These are phyloP conservation scores for Eciton burchellii DNA, from an alignment of 1,140 invertebrate genomes.

Conservation along the genomic window DNA sequence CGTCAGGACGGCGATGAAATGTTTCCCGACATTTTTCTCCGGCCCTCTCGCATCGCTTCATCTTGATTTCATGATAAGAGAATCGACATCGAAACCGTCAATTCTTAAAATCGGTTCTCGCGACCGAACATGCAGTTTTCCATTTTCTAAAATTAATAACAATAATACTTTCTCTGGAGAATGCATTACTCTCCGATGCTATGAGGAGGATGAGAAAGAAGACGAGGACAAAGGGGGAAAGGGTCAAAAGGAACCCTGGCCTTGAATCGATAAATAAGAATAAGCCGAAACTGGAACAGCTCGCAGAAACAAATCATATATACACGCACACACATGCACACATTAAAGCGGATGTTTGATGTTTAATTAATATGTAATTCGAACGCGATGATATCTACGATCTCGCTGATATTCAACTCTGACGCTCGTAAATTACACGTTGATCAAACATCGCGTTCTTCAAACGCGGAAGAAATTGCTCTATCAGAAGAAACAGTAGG, in stretches of 20 bases:
- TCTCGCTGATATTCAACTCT: too few relatives aligned
- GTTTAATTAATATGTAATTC: not conserved
- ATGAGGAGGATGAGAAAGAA: conserved; percentile 45
- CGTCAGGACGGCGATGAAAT: not conserved
- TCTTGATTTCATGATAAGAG: not conserved
- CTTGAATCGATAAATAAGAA: conserved; percentile 36
- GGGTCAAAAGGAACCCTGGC: conserved; percentile 74
- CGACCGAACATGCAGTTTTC: conserved; percentile 51
- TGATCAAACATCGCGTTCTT: conserved; percentile 16
- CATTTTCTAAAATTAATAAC: conserved; percentile 65
- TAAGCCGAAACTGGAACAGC: conserved; percentile 12
- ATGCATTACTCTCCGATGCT: conserved; percentile 65
- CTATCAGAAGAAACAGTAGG: not conserved
- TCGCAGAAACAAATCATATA: conserved; percentile 8
- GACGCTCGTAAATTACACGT: conserved; percentile 3
- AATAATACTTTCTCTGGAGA: conserved; percentile 73
- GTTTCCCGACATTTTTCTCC: too few relatives aligned
- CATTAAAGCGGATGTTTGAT: not conserved
- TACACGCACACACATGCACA: not conserved
- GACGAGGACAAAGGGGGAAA: conserved; percentile 48
- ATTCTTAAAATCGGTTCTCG: conserved; percentile 3
- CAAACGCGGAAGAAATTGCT: not conserved
- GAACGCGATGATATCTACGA: too few relatives aligned
- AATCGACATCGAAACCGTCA: too few relatives aligned
- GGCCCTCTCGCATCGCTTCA: not conserved